A percentile compares a stretch with the other conserved stretches of the same genome.
Evolutionary conservation across 1,140 invertebrate genomes (phyloP).

Genomic region (Orchesella cincta): DNA sequence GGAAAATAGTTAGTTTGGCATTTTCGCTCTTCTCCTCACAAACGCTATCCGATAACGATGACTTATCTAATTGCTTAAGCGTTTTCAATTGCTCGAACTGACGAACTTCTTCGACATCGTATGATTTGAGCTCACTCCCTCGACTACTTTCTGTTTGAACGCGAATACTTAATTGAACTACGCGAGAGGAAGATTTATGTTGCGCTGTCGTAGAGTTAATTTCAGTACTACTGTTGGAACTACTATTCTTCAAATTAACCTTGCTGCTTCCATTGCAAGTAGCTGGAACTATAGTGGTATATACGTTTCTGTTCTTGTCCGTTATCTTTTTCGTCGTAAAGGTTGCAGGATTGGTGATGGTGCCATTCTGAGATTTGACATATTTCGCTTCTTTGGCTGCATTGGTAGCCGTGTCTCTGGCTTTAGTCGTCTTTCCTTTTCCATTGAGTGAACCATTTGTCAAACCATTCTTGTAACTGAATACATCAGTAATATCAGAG

Average conservation of each 20-base stretch:
- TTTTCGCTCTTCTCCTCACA: not conserved
- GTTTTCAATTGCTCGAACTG: conserved; percentile 42
- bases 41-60: conserved; percentile 31
- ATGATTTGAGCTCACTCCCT: conserved; percentile 36
- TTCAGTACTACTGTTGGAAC: not conserved
- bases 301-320: conserved; percentile 19
- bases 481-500: not conserved
- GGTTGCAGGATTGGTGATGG: not conserved
- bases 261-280: not conserved
- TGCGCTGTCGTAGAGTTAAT: not conserved
- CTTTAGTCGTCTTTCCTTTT: not conserved
- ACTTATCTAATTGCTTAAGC: conserved; percentile 41
- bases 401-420: not conserved
- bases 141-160: not conserved
- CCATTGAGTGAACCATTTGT: not conserved
- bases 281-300: not conserved
- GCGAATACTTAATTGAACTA: not conserved
- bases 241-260: not conserved
- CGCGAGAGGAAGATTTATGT: not conserved
- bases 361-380: not conserved
- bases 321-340: conserved; percentile 20
- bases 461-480: not conserved
- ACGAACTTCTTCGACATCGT: not conserved
- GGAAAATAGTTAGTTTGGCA: not conserved
- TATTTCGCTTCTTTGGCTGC: not conserved